Conservation (phyloP, 2,888 invertebrate genomes). For the Chrysomela aeneicollis region DNA sequence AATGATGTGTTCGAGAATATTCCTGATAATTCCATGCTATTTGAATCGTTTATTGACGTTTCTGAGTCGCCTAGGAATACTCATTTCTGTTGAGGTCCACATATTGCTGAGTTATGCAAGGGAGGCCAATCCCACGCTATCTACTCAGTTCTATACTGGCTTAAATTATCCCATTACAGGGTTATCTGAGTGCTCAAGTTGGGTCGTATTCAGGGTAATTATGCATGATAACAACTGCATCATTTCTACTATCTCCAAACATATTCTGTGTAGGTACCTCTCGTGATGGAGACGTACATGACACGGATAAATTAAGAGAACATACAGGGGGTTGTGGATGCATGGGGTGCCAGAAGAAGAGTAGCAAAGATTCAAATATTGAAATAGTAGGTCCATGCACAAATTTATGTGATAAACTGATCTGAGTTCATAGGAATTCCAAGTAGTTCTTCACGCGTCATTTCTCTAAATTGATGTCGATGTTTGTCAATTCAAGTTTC, state of each 20-base stretch:
- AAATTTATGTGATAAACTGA: too few species aligned
- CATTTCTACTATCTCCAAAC: neutral
- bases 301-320: neutral
- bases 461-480: too few species aligned
- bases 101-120: too few species aligned
- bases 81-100: too few species aligned
- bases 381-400: too few species aligned
- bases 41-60: too few species aligned
- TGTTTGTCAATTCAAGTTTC: too few species aligned
- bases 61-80: too few species aligned
- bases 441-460: too few species aligned
- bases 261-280: neutral
- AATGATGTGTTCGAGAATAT: too few species aligned
- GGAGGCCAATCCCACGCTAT: neutral
- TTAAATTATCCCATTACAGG: neutral
- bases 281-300: neutral
- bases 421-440: too few species aligned
- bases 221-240: neutral
- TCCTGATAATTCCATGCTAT: too few species aligned
- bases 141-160: neutral
- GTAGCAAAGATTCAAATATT: neutral
- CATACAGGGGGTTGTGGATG: neutral
- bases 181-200: constrained; percentile 6
- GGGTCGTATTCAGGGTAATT: constrained; percentile 9
- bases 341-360: neutral